Percentiles rank a stretch among this genome's conserved stretches.
Conservation (phyloP, 2,888 invertebrate genomes). For the Dryobotodes eremita region DNA sequence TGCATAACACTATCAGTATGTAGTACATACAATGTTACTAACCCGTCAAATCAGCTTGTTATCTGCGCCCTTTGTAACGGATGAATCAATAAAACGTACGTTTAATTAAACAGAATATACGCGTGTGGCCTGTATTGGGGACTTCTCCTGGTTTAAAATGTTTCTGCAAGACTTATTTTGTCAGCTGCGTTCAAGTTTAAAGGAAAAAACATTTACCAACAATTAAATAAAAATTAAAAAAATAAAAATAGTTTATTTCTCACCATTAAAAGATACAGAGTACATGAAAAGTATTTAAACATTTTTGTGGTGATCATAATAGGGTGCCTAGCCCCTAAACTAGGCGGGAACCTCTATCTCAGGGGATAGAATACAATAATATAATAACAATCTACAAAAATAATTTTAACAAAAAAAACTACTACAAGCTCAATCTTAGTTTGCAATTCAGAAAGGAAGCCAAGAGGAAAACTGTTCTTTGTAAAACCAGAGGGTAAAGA, state of each 20-base stretch:
- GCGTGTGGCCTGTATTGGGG: slow-evolving; percentile 28
- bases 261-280: no score
- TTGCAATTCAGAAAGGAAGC: not conserved
- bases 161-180: not conserved
- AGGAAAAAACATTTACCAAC: not conserved
- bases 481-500: not conserved
- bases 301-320: no score
- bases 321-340: no score
- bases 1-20: slow-evolving; percentile 18
- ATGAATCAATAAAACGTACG: slow-evolving; percentile 55
- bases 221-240: no score
- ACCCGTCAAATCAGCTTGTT: slow-evolving; percentile 26
- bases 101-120: slow-evolving; percentile 46
- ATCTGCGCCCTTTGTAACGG: slow-evolving; percentile 59
- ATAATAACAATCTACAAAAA: not conserved
- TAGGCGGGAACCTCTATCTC: no score
- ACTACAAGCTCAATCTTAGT: not conserved
- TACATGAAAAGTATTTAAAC: no score
- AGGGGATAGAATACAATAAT: no score
- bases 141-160: slow-evolving; percentile 8
- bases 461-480: not conserved
- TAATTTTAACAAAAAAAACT: not conserved
- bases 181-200: not conserved
- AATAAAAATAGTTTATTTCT: no score
- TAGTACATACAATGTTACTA: slow-evolving; percentile 16